Evolutionary conservation across 2,888 invertebrate species (phyloP).

Genomic region (Stegophylla sp.): DNA sequence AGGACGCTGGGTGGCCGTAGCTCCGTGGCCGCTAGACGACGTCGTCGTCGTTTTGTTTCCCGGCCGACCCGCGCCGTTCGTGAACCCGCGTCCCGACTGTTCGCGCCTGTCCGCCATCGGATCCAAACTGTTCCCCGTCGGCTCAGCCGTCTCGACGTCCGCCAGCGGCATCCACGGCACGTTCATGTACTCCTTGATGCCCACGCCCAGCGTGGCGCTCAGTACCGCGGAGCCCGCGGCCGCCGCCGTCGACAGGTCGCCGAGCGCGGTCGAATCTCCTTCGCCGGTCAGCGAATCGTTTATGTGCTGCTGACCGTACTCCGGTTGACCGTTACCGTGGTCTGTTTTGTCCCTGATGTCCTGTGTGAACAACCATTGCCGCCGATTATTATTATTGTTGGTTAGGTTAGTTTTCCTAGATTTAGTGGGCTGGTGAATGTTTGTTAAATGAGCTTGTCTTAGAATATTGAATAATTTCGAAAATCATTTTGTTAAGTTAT

Average conservation of each 20-base stretch:
- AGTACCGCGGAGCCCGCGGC: slow-evolving; percentile 12
- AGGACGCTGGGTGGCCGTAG: neutral
- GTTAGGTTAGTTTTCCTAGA: too few relatives aligned
- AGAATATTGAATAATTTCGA: too few relatives aligned
- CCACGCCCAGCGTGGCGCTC: slow-evolving; percentile 58
- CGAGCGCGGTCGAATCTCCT: neutral
- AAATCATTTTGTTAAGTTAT: too few relatives aligned
- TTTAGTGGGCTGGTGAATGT: too few relatives aligned
- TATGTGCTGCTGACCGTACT: slow-evolving; percentile 52
- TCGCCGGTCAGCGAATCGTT: slow-evolving; percentile 18
- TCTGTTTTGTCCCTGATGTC: slow-evolving; percentile 46
- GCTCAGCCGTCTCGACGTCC: slow-evolving; percentile 32
- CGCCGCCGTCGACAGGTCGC: neutral
- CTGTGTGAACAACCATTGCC: too few relatives aligned
- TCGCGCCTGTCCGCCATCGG: slow-evolving; percentile 46
- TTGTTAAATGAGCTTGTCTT: too few relatives aligned
- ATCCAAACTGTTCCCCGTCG: slow-evolving; percentile 52
- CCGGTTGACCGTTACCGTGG: slow-evolving; percentile 45
- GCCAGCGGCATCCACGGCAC: slow-evolving; percentile 60
- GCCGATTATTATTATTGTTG: too few relatives aligned
- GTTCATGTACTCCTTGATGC: slow-evolving; percentile 60
- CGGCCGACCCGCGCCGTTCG: slow-evolving; percentile 1
- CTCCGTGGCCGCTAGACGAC: neutral
- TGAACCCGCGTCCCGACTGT: slow-evolving; percentile 52
- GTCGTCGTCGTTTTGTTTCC: neutral